Conservation (phyloP, 1,140 invertebrate species). For the Halyomorpha halys region DNA sequence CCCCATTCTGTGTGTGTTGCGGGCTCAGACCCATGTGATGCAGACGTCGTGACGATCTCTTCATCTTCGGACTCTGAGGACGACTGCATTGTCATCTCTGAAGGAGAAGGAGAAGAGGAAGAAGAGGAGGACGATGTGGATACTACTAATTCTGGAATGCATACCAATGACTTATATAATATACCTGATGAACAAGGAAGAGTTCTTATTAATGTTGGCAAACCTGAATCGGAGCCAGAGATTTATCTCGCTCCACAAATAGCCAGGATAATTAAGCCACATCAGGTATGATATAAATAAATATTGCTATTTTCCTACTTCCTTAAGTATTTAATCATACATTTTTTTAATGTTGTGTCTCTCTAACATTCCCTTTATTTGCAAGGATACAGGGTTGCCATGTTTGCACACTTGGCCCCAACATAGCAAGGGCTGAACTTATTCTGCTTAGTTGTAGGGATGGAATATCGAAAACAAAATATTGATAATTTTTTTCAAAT, state of each 20-base stretch:
- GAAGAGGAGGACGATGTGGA: conserved; percentile 51
- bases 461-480: too few species aligned
- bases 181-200: conserved; percentile 81
- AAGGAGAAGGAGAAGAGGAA: conserved; percentile 37
- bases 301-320: too few species aligned
- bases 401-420: too few species aligned
- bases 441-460: too few species aligned
- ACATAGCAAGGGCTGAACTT: too few species aligned
- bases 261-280: conserved; percentile 85
- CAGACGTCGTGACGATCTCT: conserved; percentile 51
- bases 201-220: conserved; percentile 92
- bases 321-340: too few species aligned
- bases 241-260: conserved; percentile 90
- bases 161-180: conserved; percentile 87
- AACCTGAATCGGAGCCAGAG: conserved; percentile 83
- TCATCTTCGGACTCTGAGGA: conserved; percentile 55
- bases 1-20: conserved; percentile 2
- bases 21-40: conserved; percentile 3
- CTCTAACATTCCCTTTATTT: too few species aligned
- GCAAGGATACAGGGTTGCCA: too few species aligned
- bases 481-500: too few species aligned
- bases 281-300: conserved; percentile 50
- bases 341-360: too few species aligned
- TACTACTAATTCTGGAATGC: conserved; percentile 58
- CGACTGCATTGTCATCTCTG: conserved; percentile 69